These are phyloP conservation scores for Microcebus jonahi DNA, from an alignment of 2,113 vertebrate species.

Conservation along the genomic window DNA sequence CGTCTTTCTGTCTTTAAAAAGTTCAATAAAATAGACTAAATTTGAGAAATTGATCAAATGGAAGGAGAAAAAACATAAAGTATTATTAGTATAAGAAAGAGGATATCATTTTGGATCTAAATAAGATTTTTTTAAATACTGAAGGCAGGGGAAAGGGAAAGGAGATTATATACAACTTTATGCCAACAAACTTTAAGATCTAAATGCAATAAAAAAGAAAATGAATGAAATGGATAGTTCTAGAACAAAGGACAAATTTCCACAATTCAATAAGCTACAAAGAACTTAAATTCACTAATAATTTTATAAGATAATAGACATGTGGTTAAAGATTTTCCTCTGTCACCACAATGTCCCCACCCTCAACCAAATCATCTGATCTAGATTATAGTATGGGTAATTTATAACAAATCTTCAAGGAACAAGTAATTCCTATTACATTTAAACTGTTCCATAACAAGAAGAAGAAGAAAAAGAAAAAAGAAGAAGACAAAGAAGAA, in stretches of 20 bases:
- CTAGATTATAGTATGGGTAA: not conserved
- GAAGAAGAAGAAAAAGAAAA: not conserved
- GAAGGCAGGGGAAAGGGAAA: not conserved
- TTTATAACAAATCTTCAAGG: conserved; percentile 7
- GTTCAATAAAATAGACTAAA: not conserved
- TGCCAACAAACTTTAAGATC: not conserved
- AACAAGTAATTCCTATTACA: not conserved
- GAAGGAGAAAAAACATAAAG: not conserved
- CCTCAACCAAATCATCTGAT: not conserved
- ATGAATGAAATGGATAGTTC: not conserved
- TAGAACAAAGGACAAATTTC: not conserved
- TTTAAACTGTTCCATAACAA: not conserved
- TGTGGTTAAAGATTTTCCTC: not conserved
- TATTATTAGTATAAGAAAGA: not conserved
- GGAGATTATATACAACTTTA: not conserved
- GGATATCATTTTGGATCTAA: not conserved
- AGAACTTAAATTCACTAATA: not conserved
- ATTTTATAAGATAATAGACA: not conserved
- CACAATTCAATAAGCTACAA: not conserved
- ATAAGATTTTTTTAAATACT: not conserved
- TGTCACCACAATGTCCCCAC: not conserved
- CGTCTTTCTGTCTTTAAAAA: not conserved
- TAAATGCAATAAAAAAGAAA: not conserved
- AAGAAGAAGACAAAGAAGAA: not conserved
- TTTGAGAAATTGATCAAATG: not conserved